These are phyloP conservation scores for Copsychus sechellarum DNA, from an alignment of 2,113 vertebrate species.

Conservation along the genomic window DNA sequence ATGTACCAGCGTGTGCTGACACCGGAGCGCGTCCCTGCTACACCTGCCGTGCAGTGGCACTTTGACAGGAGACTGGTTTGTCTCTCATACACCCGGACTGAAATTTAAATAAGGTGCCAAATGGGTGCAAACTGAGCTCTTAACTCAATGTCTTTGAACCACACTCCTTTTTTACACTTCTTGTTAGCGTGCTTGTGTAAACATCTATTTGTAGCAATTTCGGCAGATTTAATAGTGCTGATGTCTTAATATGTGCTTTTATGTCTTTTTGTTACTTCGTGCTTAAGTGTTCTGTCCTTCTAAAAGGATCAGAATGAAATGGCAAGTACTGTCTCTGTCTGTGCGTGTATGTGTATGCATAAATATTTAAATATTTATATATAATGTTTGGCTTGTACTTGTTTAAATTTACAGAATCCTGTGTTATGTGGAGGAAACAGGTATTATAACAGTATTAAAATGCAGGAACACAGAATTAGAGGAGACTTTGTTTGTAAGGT, in stretches of 20 bases:
- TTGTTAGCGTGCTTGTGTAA: slow-evolving; percentile 16
- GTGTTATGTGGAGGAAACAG: neutral
- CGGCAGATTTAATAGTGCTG: neutral
- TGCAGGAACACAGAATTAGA: neutral
- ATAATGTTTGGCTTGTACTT: neutral
- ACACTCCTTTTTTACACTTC: neutral
- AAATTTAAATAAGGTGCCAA: slow-evolving; percentile 57
- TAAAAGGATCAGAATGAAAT: slow-evolving; percentile 17
- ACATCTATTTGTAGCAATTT: neutral
- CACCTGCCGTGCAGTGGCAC: slow-evolving; percentile 24
- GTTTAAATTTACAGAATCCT: slow-evolving; percentile 44
- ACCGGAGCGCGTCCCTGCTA: slow-evolving; percentile 1
- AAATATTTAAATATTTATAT: neutral
- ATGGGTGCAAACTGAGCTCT: slow-evolving; percentile 36
- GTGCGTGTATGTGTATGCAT: neutral
- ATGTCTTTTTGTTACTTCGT: neutral
- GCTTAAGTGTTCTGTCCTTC: neutral
- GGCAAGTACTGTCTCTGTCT: neutral
- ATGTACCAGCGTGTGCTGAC: neutral
- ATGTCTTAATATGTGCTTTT: neutral
- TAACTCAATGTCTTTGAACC: slow-evolving; percentile 8
- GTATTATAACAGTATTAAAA: neutral
- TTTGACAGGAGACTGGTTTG: neutral
- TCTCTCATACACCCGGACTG: slow-evolving; percentile 1
- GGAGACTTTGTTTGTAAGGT: neutral